These are phyloP conservation scores for Lysandra bellargus DNA, from an alignment of 2,888 invertebrate species.

Conservation along the genomic window DNA sequence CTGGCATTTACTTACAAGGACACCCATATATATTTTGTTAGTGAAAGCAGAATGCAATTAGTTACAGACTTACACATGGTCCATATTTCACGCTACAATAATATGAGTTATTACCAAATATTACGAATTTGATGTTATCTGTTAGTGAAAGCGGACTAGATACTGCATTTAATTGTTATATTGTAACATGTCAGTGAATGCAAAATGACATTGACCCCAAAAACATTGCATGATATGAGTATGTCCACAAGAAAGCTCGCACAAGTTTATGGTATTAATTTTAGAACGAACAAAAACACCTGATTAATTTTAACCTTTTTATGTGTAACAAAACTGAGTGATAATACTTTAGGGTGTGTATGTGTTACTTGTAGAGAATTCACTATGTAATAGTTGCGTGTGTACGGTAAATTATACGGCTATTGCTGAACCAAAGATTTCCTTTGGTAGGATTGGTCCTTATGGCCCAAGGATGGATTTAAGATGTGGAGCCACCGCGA, in stretches of 20 bases:
- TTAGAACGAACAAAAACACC: not conserved
- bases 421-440: too few relatives aligned
- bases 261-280: not conserved
- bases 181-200: slow-evolving; percentile 4
- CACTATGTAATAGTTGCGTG: too few relatives aligned
- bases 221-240: not conserved
- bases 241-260: not conserved
- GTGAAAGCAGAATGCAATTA: not conserved
- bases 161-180: not conserved
- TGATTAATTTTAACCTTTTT: not conserved
- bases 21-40: not conserved
- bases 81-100: slow-evolving; percentile 5
- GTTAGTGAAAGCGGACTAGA: not conserved
- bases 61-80: not conserved
- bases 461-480: too few relatives aligned
- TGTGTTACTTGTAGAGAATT: too few relatives aligned
- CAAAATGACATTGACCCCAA: not conserved
- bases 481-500: too few relatives aligned
- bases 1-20: not conserved
- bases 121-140: not conserved
- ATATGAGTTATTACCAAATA: not conserved
- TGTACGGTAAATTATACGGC: too few relatives aligned
- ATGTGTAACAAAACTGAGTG: too few relatives aligned
- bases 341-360: too few relatives aligned
- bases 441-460: too few relatives aligned